phyloP scores from a whole-genome alignment of 2,888 invertebrate genomes.

The Lottia scabra region DNA sequence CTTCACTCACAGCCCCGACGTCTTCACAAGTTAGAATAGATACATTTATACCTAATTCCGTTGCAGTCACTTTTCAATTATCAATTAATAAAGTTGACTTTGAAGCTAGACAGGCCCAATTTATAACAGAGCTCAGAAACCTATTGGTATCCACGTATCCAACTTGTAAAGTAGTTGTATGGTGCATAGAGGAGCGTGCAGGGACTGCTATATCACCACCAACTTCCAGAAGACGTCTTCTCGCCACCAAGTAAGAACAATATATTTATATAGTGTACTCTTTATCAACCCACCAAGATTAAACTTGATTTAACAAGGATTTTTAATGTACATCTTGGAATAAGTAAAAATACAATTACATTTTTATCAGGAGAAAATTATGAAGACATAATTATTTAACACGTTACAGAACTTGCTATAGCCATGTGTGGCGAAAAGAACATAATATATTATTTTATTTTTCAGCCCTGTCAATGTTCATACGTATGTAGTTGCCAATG shows the following conservation, averaged over 20 bases:
- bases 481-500: conserved; percentile 31
- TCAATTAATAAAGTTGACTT: conserved; percentile 37
- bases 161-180: conserved; percentile 39
- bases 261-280: no score
- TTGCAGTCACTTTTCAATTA: conserved; percentile 39
- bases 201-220: conserved; percentile 21
- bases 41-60: conserved; percentile 44
- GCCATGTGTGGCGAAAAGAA: no score
- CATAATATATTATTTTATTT: neutral
- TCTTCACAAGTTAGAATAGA: conserved; percentile 52
- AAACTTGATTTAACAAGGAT: neutral
- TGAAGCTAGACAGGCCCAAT: conserved; percentile 33
- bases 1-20: conserved; percentile 33
- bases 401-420: no score
- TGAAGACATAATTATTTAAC: no score
- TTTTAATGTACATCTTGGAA: neutral
- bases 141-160: conserved; percentile 37
- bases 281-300: no score
- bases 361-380: no score
- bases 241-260: conserved; percentile 29
- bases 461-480: conserved; percentile 33
- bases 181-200: conserved; percentile 44
- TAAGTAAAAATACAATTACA: neutral
- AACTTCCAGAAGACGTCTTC: conserved; percentile 21
- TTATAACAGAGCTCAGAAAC: conserved; percentile 42